Conservation (phyloP, 2,888 invertebrate genomes). For the Melanostoma mellinum region DNA sequence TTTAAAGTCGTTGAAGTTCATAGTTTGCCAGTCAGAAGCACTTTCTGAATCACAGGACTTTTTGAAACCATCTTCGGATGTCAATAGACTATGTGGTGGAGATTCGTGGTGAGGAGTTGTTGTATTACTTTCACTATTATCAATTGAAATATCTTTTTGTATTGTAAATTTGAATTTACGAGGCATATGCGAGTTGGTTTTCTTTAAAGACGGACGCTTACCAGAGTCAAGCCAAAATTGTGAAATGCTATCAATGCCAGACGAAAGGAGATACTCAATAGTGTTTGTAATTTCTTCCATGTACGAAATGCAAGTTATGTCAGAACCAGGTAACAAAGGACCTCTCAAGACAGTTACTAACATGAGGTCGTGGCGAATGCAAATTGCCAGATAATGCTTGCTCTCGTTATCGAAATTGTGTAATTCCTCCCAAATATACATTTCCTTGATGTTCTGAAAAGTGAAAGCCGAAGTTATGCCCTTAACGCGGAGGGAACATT, state of each 20-base stretch:
- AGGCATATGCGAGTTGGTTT: neutral
- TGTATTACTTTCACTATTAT: constrained; percentile 12
- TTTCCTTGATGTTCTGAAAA: constrained; percentile 86
- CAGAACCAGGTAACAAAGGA: constrained; percentile 70
- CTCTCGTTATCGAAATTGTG: constrained; percentile 76
- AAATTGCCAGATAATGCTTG: constrained; percentile 88
- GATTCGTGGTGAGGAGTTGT: constrained; percentile 3
- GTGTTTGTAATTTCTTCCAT: constrained; percentile 96
- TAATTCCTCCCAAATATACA: constrained; percentile 91
- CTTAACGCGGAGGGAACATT: constrained; percentile 89
- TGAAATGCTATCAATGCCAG: constrained; percentile 88
- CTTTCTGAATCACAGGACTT: constrained; percentile 30
- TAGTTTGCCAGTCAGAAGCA: constrained; percentile 86
- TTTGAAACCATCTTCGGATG: constrained; percentile 75
- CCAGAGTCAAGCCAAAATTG: constrained; percentile 86
- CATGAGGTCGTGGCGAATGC: constrained; percentile 88
- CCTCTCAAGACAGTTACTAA: constrained; percentile 86
- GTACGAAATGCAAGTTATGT: constrained; percentile 89
- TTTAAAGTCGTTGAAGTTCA: constrained; percentile 71
- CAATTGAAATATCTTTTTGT: constrained; percentile 72
- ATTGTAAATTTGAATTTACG: constrained; percentile 74
- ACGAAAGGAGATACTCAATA: constrained; percentile 88
- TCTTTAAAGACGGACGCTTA: constrained; percentile 83
- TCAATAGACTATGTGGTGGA: constrained; percentile 76
- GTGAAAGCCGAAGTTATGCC: constrained; percentile 88